Percentiles rank a stretch among this genome's conserved stretches.
Evolutionary conservation across 2,888 invertebrate genomes (phyloP).

Genomic region (Drosophila kokeensis): DNA sequence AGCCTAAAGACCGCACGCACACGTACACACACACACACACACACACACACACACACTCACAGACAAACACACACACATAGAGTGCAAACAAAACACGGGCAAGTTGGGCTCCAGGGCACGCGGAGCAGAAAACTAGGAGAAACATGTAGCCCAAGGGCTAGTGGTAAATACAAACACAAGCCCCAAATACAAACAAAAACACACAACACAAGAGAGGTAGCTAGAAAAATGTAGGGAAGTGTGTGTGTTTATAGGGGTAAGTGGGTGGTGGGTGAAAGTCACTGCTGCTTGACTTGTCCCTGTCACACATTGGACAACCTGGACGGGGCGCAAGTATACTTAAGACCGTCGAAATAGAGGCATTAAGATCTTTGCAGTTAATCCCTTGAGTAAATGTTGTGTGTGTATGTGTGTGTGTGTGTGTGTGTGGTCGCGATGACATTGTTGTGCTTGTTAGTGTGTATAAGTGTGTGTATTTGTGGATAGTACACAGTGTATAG

Average conservation of each 20-base stretch:
- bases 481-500: slow-evolving; percentile 42
- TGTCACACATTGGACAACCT: slow-evolving; percentile 66
- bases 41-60: slow-evolving; percentile 33
- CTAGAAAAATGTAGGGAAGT: slow-evolving; percentile 60
- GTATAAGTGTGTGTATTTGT: slow-evolving; percentile 18
- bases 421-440: slow-evolving; percentile 61
- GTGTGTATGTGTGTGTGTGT: slow-evolving; percentile 38
- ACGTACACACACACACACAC: slow-evolving; percentile 30
- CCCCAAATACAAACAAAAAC: slow-evolving; percentile 67
- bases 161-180: slow-evolving; percentile 74
- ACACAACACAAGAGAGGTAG: slow-evolving; percentile 63
- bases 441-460: slow-evolving; percentile 40
- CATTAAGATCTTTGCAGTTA: slow-evolving; percentile 83
- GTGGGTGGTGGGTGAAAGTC: slow-evolving; percentile 36
- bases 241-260: neutral
- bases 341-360: slow-evolving; percentile 82
- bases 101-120: slow-evolving; percentile 60
- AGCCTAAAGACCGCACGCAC: slow-evolving; percentile 52
- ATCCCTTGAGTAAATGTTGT: slow-evolving; percentile 83
- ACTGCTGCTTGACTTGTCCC: slow-evolving; percentile 76
- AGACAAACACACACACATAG: slow-evolving; percentile 58
- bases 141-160: slow-evolving; percentile 60
- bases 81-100: slow-evolving; percentile 61
- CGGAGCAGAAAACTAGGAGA: slow-evolving; percentile 9
- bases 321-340: slow-evolving; percentile 76